phyloP scores from a whole-genome alignment of 2,113 vertebrate species.

The Argyrosomus japonicus region DNA sequence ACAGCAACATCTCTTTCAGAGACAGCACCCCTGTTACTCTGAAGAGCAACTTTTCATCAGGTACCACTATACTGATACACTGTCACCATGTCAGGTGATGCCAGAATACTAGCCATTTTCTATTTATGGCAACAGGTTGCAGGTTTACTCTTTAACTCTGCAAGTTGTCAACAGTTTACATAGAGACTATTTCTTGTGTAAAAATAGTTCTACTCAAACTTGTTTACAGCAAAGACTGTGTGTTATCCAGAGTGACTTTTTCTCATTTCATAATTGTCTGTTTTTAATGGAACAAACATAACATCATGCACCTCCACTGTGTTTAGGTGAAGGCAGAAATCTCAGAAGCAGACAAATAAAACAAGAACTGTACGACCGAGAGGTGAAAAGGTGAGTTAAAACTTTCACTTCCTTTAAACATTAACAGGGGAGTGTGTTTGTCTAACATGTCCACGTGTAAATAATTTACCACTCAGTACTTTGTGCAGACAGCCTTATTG shows the following conservation, averaged over 20 bases:
- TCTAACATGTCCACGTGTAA: not conserved
- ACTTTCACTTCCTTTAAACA: constrained; percentile 16
- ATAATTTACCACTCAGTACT: not conserved
- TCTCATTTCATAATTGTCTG: too few species aligned
- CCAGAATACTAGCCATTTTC: not conserved
- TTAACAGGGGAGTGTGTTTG: constrained; percentile 20
- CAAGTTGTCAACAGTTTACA: not conserved
- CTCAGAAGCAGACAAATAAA: not conserved
- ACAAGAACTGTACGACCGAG: not conserved
- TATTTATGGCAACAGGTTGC: not conserved
- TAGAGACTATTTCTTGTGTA: not conserved
- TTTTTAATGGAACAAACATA: not conserved
- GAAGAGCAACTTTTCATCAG: too few species aligned
- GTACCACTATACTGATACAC: too few species aligned
- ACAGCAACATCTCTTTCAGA: not conserved
- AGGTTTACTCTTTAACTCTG: too few species aligned
- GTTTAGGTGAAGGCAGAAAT: not conserved
- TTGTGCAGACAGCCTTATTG: not conserved
- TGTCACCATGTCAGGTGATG: not conserved
- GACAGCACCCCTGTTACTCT: too few species aligned
- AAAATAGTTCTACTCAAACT: not conserved
- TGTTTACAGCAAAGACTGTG: not conserved
- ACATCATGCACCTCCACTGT: not conserved
- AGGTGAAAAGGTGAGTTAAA: not conserved
- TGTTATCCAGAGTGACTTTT: not conserved